Evolutionary conservation across 2,113 vertebrate genomes (phyloP).

Genomic region (Rhombomys opimus): DNA sequence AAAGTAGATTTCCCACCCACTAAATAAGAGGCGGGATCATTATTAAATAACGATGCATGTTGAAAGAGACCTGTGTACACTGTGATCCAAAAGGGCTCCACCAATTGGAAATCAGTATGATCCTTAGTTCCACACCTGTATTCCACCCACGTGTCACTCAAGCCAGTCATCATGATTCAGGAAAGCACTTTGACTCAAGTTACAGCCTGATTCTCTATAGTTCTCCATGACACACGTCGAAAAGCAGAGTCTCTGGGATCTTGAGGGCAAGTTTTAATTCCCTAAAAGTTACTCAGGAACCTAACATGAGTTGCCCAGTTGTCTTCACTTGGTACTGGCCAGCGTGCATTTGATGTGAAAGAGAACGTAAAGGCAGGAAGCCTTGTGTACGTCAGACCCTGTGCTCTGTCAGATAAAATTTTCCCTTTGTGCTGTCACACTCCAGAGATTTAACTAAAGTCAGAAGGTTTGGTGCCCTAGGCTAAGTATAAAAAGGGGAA

Average conservation of each 20-base stretch:
- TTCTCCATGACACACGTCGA: background rate
- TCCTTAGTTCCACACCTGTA: background rate
- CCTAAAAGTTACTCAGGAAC: background rate
- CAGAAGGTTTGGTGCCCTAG: background rate
- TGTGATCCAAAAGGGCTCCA: background rate
- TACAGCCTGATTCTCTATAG: background rate
- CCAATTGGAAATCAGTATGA: background rate
- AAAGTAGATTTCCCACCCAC: background rate
- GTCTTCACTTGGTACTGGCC: background rate
- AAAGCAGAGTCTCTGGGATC: background rate
- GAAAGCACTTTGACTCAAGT: background rate
- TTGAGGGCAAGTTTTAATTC: background rate
- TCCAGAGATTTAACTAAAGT: conserved; percentile 8
- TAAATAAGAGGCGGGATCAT: background rate
- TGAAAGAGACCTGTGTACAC: background rate
- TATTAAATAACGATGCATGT: background rate
- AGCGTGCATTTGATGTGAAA: background rate
- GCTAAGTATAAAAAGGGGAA: background rate
- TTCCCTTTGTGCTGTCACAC: background rate
- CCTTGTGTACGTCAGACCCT: background rate
- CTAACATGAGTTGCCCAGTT: background rate
- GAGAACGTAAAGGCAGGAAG: background rate
- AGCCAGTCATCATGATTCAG: background rate
- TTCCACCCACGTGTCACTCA: background rate
- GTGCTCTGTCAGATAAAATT: background rate